These are phyloP conservation scores for Dicentrarchus labrax DNA, from an alignment of 2,113 vertebrate genomes.

Conservation along the genomic window DNA sequence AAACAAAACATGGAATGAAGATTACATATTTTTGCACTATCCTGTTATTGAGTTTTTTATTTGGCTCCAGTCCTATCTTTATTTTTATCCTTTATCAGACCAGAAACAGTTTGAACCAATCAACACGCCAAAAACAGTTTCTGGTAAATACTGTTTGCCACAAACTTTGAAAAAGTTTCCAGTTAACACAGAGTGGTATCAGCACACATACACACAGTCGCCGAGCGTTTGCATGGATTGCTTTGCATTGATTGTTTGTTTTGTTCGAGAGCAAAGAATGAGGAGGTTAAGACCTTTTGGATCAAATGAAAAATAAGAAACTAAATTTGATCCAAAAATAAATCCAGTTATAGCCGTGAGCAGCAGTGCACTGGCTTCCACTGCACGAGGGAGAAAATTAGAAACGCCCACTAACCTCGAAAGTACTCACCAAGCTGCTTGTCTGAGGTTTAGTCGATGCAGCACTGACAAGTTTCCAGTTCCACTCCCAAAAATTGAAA, in stretches of 20 bases:
- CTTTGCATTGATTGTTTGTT: constrained; percentile 6
- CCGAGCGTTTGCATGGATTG: neutral
- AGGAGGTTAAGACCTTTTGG: constrained; percentile 29
- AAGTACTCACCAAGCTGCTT: constrained; percentile 19
- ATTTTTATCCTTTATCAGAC: neutral
- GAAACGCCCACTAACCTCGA: constrained; percentile 36
- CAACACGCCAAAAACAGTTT: neutral
- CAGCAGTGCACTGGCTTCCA: constrained; percentile 10
- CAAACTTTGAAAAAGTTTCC: neutral
- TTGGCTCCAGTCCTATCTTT: neutral
- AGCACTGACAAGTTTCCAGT: constrained; percentile 42
- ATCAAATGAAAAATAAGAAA: constrained; percentile 44
- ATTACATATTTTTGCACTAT: neutral
- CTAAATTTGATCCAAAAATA: constrained; percentile 38
- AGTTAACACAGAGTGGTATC: neutral
- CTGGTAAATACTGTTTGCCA: neutral
- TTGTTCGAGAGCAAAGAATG: constrained; percentile 7
- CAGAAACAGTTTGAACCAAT: neutral
- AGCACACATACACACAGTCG: neutral
- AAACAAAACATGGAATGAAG: neutral
- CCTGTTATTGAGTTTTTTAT: neutral
- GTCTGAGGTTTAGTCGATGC: constrained; percentile 43
- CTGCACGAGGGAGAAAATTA: constrained; percentile 37
- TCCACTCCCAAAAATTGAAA: constrained; percentile 32
- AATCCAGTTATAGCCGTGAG: constrained; percentile 18